Evolutionary conservation across 2,888 invertebrate species (phyloP), one percentile per base, ranked within the genome.

Genomic region (Orthosia gothica): DNA sequence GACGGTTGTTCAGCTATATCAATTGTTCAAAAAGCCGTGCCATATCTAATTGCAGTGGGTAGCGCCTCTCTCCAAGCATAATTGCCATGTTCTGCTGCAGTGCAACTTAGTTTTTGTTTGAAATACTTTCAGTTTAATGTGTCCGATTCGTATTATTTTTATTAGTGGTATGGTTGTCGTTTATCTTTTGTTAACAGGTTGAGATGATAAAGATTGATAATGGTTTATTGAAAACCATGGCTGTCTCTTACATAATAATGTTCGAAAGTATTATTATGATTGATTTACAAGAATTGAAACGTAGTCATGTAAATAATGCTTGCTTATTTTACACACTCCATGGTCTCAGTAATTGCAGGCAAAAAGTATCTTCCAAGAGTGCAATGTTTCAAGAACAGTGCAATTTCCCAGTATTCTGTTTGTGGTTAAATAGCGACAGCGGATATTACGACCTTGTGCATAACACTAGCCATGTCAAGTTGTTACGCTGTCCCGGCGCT

Each of bases 1-100:
- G 68, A 74, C 76, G 73, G 80, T 82, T 85, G 80, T 81, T 83
- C 85, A 83, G 81, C 83, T 84, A 73, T 79, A 81, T 86, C 88
- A 85, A 87, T 91, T 90, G 89, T 90, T 89, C 87, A 84, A 83
- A 89, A 88, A 88, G 85, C 88, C 82, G 82, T 83, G 84, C 82
- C 86, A 78, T 87, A 87, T 87, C 87, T 90, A 90, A 90, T 90
- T 90, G 89, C 82, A 88, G 90, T 85, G 89, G 90, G 87, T 87
- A 86, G 86, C 81, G 76, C 86, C 82, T 80, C 88, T 86, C 87
- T 84, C 70, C 65, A 69, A 87, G 87, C 86, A 88, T 89, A 91
- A 91, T 89, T 90, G 89, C 88, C 83, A 85, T 87, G 87, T 88
- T 89, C 88, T 82, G 77, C 74, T 86, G 87, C 87, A 88, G 87